Evolutionary conservation across 2,113 vertebrate species (phyloP).

Genomic region (Carassius carassius): DNA sequence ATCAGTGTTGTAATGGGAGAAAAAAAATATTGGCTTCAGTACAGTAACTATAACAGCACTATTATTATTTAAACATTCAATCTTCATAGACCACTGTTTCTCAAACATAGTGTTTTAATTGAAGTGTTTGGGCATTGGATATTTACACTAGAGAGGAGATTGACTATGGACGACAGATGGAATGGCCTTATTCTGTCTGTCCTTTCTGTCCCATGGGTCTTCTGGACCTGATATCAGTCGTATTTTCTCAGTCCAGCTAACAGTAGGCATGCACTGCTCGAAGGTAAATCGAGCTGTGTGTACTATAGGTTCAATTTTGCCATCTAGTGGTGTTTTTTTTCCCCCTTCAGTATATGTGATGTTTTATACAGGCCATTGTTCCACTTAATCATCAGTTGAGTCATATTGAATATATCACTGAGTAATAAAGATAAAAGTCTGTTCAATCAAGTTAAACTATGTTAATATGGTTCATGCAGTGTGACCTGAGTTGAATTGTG

Average conservation of each 20-base stretch:
- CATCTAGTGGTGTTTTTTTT: slow-evolving; percentile 51
- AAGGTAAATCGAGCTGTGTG: neutral
- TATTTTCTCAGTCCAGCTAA: slow-evolving; percentile 27
- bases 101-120: neutral
- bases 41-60: neutral
- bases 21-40: neutral
- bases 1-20: neutral
- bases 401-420: neutral
- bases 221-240: slow-evolving; percentile 14
- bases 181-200: slow-evolving; percentile 38
- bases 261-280: slow-evolving; percentile 9
- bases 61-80: neutral
- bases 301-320: slow-evolving; percentile 33
- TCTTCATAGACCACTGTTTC: neutral
- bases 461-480: neutral
- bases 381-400: neutral
- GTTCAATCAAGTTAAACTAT: neutral
- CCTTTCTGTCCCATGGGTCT: slow-evolving; percentile 42
- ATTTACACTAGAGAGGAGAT: slow-evolving; percentile 32
- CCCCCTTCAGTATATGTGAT: neutral
- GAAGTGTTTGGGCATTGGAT: slow-evolving; percentile 10
- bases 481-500: neutral
- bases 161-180: slow-evolving; percentile 50
- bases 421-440: neutral
- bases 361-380: neutral